A percentile compares a stretch with the other conserved stretches of the same genome.
Conservation (phyloP, 2,888 invertebrate species). For the Alsophila aescularia region DNA sequence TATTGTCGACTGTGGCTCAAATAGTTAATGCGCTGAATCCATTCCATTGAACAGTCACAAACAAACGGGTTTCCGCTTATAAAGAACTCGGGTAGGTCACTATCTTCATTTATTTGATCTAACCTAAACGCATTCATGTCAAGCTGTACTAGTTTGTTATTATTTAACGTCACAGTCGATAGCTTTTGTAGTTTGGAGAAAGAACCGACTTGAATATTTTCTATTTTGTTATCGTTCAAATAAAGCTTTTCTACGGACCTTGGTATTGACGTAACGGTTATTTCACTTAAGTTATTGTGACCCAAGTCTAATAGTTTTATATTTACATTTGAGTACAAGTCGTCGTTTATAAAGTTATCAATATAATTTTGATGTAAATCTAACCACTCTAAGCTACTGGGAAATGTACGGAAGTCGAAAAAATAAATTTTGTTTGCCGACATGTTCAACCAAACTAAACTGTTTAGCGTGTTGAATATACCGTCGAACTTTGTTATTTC, state of each 20-base stretch:
- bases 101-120: conserved; percentile 87
- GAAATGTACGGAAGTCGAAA: conserved; percentile 91
- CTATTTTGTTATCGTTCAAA: conserved; percentile 90
- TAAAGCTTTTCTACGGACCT: conserved; percentile 89
- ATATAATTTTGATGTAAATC: conserved; percentile 92
- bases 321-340: conserved; percentile 81
- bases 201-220: conserved; percentile 87
- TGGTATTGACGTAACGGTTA: conserved; percentile 88
- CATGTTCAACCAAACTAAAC: conserved; percentile 91
- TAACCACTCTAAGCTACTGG: conserved; percentile 89
- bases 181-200: conserved; percentile 88
- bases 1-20: conserved; percentile 90
- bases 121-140: conserved; percentile 90
- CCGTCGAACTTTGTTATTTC: conserved; percentile 89
- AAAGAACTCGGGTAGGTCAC: conserved; percentile 91
- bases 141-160: conserved; percentile 89
- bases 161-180: conserved; percentile 89
- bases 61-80: conserved; percentile 93
- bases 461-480: conserved; percentile 88
- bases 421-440: conserved; percentile 89
- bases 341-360: conserved; percentile 85
- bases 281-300: conserved; percentile 88
- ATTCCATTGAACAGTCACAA: conserved; percentile 95
- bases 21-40: conserved; percentile 92
- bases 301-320: conserved; percentile 90